Percentiles rank a stretch among this genome's conserved stretches.
Conservation (phyloP, 2,113 vertebrate genomes). For the Lasiurus cinereus region DNA sequence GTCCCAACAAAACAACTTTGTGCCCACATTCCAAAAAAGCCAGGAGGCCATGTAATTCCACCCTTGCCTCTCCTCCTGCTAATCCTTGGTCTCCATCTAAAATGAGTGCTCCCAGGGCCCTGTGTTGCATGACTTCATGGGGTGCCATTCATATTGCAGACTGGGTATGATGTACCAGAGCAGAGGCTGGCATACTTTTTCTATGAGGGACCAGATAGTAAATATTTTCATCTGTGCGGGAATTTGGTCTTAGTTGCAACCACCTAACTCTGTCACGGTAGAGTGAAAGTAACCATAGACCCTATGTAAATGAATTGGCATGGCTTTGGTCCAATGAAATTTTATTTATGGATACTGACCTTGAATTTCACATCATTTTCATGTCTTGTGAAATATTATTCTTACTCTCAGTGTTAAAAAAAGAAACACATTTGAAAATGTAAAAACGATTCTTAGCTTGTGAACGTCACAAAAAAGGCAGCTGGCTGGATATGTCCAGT, state of each 20-base stretch:
- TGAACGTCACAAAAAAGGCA: not conserved
- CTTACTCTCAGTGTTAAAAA: not conserved
- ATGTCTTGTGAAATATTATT: slow-evolving; percentile 17
- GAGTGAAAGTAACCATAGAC: not conserved
- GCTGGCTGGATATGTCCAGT: not conserved
- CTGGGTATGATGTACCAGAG: not conserved
- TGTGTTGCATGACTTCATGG: not conserved
- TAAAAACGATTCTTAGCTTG: not conserved
- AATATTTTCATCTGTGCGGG: not conserved
- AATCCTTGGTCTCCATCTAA: not conserved
- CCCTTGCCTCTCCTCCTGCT: not conserved
- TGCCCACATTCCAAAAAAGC: not conserved
- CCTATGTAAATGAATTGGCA: not conserved
- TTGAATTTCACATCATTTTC: slow-evolving; percentile 22
- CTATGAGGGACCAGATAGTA: not conserved
- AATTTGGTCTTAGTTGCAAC: not conserved
- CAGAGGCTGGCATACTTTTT: not conserved
- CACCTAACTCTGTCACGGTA: not conserved
- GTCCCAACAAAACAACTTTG: slow-evolving; percentile 15
- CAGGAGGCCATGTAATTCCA: not conserved
- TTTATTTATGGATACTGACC: not conserved
- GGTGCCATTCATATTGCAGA: not conserved
- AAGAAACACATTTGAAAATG: not conserved
- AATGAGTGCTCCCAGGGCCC: not conserved
- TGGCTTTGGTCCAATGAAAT: not conserved